phyloP scores from a whole-genome alignment of 2,113 vertebrate species.

The Hyla sarda region DNA sequence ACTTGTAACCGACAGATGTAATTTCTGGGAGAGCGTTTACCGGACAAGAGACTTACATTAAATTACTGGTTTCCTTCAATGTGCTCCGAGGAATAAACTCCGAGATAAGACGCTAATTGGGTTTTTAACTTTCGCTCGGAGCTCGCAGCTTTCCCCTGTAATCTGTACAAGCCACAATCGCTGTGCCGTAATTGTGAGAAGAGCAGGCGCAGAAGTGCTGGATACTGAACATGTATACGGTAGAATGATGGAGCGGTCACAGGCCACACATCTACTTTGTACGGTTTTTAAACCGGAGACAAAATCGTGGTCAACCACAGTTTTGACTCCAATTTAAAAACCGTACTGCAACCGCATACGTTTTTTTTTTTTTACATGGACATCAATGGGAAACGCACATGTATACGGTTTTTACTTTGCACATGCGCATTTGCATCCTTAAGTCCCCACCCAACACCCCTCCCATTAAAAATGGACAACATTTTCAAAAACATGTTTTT shows the following conservation, averaged over 20 bases:
- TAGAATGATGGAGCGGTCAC: too few relatives aligned
- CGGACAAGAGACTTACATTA: constrained; percentile 50
- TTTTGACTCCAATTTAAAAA: too few relatives aligned
- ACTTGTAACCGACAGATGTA: constrained; percentile 45
- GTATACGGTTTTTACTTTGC: too few relatives aligned
- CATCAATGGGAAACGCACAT: too few relatives aligned
- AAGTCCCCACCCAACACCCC: too few relatives aligned
- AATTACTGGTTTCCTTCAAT: constrained; percentile 47
- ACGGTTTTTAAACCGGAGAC: too few relatives aligned
- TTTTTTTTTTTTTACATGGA: too few relatives aligned
- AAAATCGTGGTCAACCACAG: too few relatives aligned
- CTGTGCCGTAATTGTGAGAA: background rate
- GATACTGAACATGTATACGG: background rate
- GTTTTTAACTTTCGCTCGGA: constrained; percentile 23
- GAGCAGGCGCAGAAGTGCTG: background rate
- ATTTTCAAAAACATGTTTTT: too few relatives aligned
- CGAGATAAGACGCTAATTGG: constrained; percentile 55
- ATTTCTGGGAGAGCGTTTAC: constrained; percentile 35
- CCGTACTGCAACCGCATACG: too few relatives aligned
- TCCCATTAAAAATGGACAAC: too few relatives aligned
- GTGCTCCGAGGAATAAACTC: constrained; percentile 21
- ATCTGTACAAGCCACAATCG: background rate
- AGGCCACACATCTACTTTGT: background rate
- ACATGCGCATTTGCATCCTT: too few relatives aligned
- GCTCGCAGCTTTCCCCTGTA: constrained; percentile 5